Evolutionary conservation across 2,113 vertebrate genomes (phyloP), one percentile per base, ranked within the genome.

Genomic region (Emydura subglobosa): DNA sequence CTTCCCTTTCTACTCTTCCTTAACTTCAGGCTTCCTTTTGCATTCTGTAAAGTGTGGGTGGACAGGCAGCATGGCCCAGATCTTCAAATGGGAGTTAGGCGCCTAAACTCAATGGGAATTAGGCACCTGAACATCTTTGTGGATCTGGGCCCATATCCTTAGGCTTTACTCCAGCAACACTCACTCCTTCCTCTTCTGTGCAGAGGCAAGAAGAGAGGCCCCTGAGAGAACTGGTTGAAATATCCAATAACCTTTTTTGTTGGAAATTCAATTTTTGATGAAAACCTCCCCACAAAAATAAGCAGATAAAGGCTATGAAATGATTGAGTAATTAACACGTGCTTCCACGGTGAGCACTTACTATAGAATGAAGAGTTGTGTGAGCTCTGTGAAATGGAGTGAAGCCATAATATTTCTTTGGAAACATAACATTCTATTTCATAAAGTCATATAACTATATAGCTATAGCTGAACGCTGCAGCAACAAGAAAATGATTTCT

Each of bases 371-470:
- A 93, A 97, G 94, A 96, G 85, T 24, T 51, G 57, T 83, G 68
- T 87, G 83, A 83, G 57, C 81, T 89, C 94, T 92, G 89, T 85
- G 49, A 97, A 97, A 92, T 74, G 92, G 93, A 83, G 83, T 87
- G 85, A 83, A 94, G 87, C 94, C 79, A 89, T 92, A 95, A 88
- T 96, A 96, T 94, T 95, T 92, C 80, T 88, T 94, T 94, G 88
- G 95, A 93, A 96, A 92, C 92, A 93, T 50, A 50, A 83, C 96
- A 95, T 97, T 94, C 96, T 93, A 78, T 95, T 85, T 95, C 59
- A 86, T 93, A 92, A 95, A 89, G 82, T 89, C 76, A 94, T 86
- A 13, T 89, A 93, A 95, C 94, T 86, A 85, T 5, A 59, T 57
- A 95, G 54, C 68, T 94, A 89, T 87, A 91, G 82, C 79, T 96